A percentile compares a stretch with the other conserved stretches of the same genome.
These are phyloP conservation scores for Agrotis exclamationis DNA, from an alignment of 2,888 invertebrate species.

Conservation along the genomic window DNA sequence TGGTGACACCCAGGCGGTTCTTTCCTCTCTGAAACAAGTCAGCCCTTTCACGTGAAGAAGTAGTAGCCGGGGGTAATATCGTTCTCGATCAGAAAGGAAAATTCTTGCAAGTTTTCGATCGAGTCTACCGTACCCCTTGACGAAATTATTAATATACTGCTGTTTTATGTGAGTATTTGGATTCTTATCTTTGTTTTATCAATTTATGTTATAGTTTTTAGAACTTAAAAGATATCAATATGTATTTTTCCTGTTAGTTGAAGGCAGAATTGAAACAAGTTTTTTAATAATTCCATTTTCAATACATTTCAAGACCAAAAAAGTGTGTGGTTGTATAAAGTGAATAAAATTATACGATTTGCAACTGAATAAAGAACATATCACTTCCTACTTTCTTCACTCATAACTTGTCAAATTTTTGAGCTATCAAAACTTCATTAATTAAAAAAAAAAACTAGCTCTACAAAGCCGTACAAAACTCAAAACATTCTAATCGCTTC, in stretches of 20 bases:
- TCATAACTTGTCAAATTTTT: too few species aligned
- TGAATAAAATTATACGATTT: neutral
- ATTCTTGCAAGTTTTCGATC: too few species aligned
- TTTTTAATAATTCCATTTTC: neutral
- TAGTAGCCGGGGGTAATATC: too few species aligned
- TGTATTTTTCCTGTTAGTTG: neutral
- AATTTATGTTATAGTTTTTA: neutral
- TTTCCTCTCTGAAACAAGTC: too few species aligned
- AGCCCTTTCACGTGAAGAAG: too few species aligned
- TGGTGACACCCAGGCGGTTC: too few species aligned
- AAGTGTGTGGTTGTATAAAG: neutral
- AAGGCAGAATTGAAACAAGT: neutral
- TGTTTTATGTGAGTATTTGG: neutral
- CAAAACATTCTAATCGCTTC: slow-evolving; percentile 63
- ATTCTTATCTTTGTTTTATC: slow-evolving; percentile 4
- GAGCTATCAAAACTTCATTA: neutral
- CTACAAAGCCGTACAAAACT: neutral
- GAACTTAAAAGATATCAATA: neutral
- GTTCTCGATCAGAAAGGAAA: too few species aligned
- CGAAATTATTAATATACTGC: too few species aligned
- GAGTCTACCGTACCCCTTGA: too few species aligned
- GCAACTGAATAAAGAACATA: neutral
- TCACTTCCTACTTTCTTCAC: too few species aligned
- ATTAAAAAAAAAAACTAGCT: neutral
- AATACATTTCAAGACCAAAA: neutral